phyloP scores from a whole-genome alignment of 2,888 invertebrate species.

The Amaurobius ferox region DNA sequence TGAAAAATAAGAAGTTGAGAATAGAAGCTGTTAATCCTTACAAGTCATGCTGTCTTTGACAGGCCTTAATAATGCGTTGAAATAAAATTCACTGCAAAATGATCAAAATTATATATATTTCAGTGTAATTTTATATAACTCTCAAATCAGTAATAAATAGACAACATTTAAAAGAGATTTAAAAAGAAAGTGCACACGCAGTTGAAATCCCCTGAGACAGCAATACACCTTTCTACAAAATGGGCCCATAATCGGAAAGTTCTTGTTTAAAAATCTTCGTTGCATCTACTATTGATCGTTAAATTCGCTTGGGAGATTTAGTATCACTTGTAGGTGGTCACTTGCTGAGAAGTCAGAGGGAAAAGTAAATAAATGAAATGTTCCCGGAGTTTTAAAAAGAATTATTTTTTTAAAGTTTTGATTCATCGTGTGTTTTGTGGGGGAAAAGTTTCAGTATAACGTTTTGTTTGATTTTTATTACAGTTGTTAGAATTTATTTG shows the following conservation, averaged over 20 bases:
- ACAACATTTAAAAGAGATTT: constrained; percentile 48
- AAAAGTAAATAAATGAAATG: not conserved
- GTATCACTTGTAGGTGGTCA: constrained; percentile 10
- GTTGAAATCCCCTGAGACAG: constrained; percentile 38
- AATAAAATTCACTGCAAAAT: too few relatives aligned
- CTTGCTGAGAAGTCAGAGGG: not conserved
- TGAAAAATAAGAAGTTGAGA: too few relatives aligned
- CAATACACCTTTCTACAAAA: constrained; percentile 14
- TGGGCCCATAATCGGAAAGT: constrained; percentile 28
- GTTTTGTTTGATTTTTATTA: too few relatives aligned
- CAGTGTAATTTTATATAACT: not conserved
- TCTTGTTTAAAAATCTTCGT: constrained; percentile 49
- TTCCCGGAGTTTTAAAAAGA: not conserved
- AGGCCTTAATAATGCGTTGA: too few relatives aligned
- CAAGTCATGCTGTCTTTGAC: too few relatives aligned
- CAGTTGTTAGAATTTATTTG: too few relatives aligned
- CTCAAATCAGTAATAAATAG: not conserved
- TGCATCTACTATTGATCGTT: constrained; percentile 45
- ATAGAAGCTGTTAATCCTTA: too few relatives aligned
- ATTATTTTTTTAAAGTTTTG: too few relatives aligned
- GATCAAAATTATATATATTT: not conserved
- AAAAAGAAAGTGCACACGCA: constrained; percentile 29
- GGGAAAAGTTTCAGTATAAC: too few relatives aligned
- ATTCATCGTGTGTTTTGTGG: too few relatives aligned
- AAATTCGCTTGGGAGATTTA: constrained; percentile 25